A percentile compares a stretch with the other conserved stretches of the same genome.
Conservation (phyloP, 2,797 vertebrate species). For the Mycteria americana region DNA sequence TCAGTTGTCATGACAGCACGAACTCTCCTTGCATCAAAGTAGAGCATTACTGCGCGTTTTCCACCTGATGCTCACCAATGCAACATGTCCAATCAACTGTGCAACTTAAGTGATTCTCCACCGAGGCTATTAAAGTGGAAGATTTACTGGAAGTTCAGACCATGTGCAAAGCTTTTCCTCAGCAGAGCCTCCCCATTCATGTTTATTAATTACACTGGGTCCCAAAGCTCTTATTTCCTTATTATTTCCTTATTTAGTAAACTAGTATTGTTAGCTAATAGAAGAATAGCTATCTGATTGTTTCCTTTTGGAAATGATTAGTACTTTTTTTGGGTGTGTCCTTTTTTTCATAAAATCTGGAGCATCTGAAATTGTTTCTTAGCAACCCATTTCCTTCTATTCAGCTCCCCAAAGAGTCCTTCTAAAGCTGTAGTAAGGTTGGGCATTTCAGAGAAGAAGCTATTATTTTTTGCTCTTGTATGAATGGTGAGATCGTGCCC, state of each 20-base stretch:
- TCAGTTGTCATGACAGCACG: background rate
- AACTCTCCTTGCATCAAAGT: background rate
- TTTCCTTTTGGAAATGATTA: background rate
- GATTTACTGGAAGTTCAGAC: background rate
- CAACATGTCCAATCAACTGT: background rate
- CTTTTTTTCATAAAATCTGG: background rate
- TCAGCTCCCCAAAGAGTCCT: background rate
- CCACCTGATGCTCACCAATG: background rate
- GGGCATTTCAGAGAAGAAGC: background rate
- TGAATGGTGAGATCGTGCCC: background rate
- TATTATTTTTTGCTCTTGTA: background rate
- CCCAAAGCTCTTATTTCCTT: background rate
- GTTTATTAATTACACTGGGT: background rate
- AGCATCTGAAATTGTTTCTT: conserved; percentile 37
- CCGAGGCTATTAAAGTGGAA: background rate
- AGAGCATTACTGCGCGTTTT: background rate
- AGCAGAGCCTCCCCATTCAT: background rate
- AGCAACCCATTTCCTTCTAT: conserved; percentile 34
- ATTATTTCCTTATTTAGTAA: background rate
- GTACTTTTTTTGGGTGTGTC: background rate
- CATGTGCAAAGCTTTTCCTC: background rate
- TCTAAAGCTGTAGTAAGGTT: background rate
- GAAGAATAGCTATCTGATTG: background rate
- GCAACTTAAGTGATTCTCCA: background rate
- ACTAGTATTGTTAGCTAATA: background rate